phyloP scores from a whole-genome alignment of 2,888 invertebrate genomes.

The Euclidia mi region DNA sequence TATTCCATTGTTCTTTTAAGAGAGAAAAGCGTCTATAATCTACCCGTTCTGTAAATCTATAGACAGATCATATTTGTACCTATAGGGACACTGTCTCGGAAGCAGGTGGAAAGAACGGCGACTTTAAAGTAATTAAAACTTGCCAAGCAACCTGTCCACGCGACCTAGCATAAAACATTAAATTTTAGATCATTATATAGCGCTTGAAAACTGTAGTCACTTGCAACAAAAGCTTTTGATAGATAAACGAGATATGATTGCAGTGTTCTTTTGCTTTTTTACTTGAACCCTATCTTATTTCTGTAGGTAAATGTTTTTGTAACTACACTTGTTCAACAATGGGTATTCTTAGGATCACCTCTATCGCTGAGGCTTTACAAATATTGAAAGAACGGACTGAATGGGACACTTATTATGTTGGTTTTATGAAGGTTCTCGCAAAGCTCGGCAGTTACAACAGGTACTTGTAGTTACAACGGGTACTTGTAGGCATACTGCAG shows the following conservation, averaged over 20 bases:
- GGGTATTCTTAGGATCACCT: no score
- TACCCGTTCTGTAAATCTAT: background rate
- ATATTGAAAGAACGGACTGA: no score
- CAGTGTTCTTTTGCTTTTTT: constrained; percentile 1
- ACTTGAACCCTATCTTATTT: background rate
- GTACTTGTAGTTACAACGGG: no score
- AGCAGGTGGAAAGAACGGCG: constrained; percentile 33
- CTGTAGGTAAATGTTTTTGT: no score
- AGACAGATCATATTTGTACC: constrained; percentile 3
- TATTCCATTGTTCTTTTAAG: no score
- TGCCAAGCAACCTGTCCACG: constrained; percentile 60
- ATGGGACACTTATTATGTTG: no score
- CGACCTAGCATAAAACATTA: constrained; percentile 43
- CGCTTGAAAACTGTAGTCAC: constrained; percentile 23
- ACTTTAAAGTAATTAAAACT: constrained; percentile 75
- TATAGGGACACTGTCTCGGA: constrained; percentile 18
- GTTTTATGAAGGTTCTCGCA: no score
- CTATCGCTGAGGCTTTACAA: no score
- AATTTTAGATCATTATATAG: constrained; percentile 33
- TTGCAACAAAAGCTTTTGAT: constrained; percentile 23
- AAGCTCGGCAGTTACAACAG: no score
- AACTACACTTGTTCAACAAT: no score
- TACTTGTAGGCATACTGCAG: no score
- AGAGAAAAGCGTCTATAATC: background rate
- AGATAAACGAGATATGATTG: constrained; percentile 6